A percentile compares a stretch with the other conserved stretches of the same genome.
phyloP scores from a whole-genome alignment of 1,140 invertebrate genomes.

The Drosophila melanogaster region DNA sequence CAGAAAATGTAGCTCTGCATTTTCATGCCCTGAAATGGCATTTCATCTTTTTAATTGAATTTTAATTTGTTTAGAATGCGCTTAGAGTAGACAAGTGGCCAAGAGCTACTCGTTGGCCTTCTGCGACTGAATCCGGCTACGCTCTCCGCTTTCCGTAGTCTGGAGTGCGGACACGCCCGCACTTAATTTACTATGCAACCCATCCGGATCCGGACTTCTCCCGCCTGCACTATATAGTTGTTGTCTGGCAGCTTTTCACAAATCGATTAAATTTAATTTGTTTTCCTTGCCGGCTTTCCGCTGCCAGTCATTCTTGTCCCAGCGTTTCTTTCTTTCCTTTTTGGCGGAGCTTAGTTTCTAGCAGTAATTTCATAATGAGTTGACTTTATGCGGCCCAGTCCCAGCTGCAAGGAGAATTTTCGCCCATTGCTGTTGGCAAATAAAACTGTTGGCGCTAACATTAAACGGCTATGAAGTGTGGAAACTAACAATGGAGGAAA shows the following conservation, averaged over 20 bases:
- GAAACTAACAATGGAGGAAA: conserved; percentile 38
- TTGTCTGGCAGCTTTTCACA: conserved; percentile 70
- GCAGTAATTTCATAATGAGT: conserved; percentile 81
- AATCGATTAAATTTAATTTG: conserved; percentile 84
- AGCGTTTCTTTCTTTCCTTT: conserved; percentile 34
- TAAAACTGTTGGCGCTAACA: conserved; percentile 55
- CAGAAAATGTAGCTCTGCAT: conserved; percentile 35
- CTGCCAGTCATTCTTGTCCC: conserved; percentile 48
- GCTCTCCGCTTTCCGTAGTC: conserved; percentile 12
- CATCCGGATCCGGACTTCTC: conserved; percentile 23
- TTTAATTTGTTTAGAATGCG: conserved; percentile 84
- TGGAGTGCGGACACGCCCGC: conserved; percentile 33
- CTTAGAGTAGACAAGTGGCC: conserved; percentile 67
- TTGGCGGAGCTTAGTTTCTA: conserved; percentile 30
- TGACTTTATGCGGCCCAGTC: conserved; percentile 70
- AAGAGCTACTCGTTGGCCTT: conserved; percentile 24
- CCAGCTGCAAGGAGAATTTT: conserved; percentile 42
- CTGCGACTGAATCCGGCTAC: conserved; percentile 6
- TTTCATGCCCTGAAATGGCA: conserved; percentile 71
- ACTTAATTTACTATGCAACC: conserved; percentile 57
- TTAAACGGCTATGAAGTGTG: conserved; percentile 56
- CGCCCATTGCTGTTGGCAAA: conserved; percentile 30
- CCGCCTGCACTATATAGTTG: conserved; percentile 26
- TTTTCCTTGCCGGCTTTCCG: conserved; percentile 69
- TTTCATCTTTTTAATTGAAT: conserved; percentile 84